Percentiles rank a stretch among this genome's conserved stretches.
Evolutionary conservation across 1,140 invertebrate species (phyloP).

Genomic region (Bombus sibiricus): DNA sequence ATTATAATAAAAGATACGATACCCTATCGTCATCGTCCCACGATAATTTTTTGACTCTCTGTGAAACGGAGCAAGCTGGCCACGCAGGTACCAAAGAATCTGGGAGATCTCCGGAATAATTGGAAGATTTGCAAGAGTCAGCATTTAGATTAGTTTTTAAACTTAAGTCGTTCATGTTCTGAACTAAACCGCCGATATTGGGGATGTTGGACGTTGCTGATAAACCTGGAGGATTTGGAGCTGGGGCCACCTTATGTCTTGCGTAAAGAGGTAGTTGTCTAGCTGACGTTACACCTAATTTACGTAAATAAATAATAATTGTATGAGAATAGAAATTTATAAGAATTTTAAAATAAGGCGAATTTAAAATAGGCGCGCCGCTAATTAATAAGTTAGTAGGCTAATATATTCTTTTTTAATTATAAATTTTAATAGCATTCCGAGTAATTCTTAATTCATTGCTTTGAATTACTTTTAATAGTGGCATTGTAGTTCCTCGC

Average conservation of each 20-base stretch:
- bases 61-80: slow-evolving; percentile 84
- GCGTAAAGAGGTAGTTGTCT: slow-evolving; percentile 75
- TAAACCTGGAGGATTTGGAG: slow-evolving; percentile 78
- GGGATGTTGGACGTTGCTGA: slow-evolving; percentile 80
- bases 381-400: too few species aligned
- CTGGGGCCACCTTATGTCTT: slow-evolving; percentile 81
- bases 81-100: slow-evolving; percentile 80
- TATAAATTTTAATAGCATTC: not conserved
- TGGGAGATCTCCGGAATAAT: slow-evolving; percentile 77
- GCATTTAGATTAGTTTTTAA: slow-evolving; percentile 76
- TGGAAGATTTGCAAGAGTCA: slow-evolving; percentile 78
- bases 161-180: slow-evolving; percentile 81
- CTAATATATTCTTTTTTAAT: too few species aligned
- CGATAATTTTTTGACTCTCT: slow-evolving; percentile 88
- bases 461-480: slow-evolving; percentile 80
- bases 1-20: slow-evolving; percentile 22
- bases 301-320: not conserved
- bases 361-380: not conserved
- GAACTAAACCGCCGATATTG: slow-evolving; percentile 78
- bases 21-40: slow-evolving; percentile 87
- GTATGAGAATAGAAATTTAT: not conserved
- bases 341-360: not conserved
- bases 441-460: not conserved
- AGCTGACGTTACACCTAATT: slow-evolving; percentile 65
- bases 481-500: slow-evolving; percentile 81